Evolutionary conservation across 2,113 vertebrate genomes (phyloP), one percentile per base, ranked within the genome.

Genomic region (Proteles cristata): DNA sequence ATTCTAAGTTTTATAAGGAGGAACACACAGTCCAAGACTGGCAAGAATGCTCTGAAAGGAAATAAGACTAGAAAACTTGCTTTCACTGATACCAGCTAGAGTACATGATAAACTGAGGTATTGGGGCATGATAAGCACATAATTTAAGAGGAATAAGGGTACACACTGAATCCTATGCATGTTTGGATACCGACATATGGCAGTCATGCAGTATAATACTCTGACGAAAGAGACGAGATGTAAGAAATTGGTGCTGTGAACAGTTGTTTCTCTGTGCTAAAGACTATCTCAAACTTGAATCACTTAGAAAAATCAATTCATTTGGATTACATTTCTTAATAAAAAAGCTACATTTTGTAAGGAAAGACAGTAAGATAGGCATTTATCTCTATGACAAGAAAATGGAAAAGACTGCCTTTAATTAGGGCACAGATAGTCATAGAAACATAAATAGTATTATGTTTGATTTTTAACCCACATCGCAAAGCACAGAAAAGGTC

Each of bases 171-270:
- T 65, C 2, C 33, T 14, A 21, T 6, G 4, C 2, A 19, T 55
- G 14, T 48, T 21, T 39, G 25, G 19, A 4, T 25, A 16, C 17
- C 25, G 43, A 33, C 35, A 14, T 0, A 10, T 68, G 6, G 21
- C 16, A 15, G 3, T 43, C 7, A 2, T 17, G 2, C 15, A 23
- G 11, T 28, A 21, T 3, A 10, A 17, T 1, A 53, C 7, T 45
- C 19, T 73, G 9, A 63, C 39, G 28, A 5, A 84, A 87, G 16
- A 5, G 19, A 61, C 1, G 1, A 4, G 23, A 17, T 28, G 16
- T 39, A 55, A 48, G 35, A 90, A 77, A 66, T 33, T 5, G 1
- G 4, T 48, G 4, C n/a, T 1, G 10, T 86, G 48, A 4, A 5
- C 1, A 48, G 6, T 25, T 58, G 12, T 88, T 66, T 73, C 17